A percentile compares a stretch with the other conserved stretches of the same genome.
Conservation (phyloP, 1,140 invertebrate species). For the Meloidogyne hapla region DNA sequence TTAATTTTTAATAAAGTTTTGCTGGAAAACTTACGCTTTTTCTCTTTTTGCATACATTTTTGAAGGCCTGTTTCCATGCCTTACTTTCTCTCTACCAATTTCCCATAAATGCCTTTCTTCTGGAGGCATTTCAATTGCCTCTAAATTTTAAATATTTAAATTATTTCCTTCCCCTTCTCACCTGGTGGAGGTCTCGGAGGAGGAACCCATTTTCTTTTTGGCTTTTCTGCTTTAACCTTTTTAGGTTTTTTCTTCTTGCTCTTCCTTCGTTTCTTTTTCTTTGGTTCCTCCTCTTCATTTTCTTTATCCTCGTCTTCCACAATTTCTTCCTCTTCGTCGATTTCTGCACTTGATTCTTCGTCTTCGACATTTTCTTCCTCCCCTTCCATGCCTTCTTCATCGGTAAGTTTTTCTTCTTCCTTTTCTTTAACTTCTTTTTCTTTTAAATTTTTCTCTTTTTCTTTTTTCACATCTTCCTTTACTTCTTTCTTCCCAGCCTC, state of each 20-base stretch:
- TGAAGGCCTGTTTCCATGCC: slow-evolving; percentile 30
- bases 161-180: not conserved
- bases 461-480: slow-evolving; percentile 11
- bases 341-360: not conserved
- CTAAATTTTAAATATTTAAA: slow-evolving; percentile 1
- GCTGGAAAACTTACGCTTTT: slow-evolving; percentile 18
- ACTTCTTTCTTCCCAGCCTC: slow-evolving; percentile 21
- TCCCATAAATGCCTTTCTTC: slow-evolving; percentile 43
- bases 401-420: slow-evolving; percentile 1
- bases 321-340: slow-evolving; percentile 25
- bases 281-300: slow-evolving; percentile 14
- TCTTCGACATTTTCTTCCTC: slow-evolving; percentile 12
- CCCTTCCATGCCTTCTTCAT: slow-evolving; percentile 13
- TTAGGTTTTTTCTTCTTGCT: not conserved
- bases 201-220: slow-evolving; percentile 33
- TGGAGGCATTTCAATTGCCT: slow-evolving; percentile 40
- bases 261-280: slow-evolving; percentile 13
- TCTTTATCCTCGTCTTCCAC: slow-evolving; percentile 25
- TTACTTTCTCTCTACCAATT: slow-evolving; percentile 39
- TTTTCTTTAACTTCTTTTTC: slow-evolving; percentile 15
- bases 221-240: slow-evolving; percentile 4
- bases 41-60: slow-evolving; percentile 43
- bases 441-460: slow-evolving; percentile 13
- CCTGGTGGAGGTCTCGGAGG: slow-evolving; percentile 33
- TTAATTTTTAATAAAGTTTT: too few species aligned